phyloP scores from a whole-genome alignment of 2,888 invertebrate species.

The Smittia aterrima region DNA sequence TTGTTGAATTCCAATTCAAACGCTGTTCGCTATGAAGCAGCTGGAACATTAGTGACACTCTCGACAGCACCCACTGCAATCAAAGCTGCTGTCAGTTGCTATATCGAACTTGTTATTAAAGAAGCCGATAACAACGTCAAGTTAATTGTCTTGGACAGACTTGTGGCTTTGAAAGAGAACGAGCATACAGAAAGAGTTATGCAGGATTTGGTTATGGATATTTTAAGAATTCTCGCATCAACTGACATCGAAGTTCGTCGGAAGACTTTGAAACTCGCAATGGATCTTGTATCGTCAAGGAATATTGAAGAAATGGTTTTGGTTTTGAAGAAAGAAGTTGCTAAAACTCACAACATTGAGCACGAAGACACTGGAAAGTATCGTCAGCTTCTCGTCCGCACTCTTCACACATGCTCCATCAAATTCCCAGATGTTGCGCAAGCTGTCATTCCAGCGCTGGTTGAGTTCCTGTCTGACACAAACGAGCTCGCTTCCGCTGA shows the following conservation, averaged over 20 bases:
- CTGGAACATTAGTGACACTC: slow-evolving; percentile 94
- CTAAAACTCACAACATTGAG: slow-evolving; percentile 80
- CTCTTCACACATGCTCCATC: slow-evolving; percentile 89
- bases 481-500: slow-evolving; percentile 89
- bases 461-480: slow-evolving; percentile 88
- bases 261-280: slow-evolving; percentile 78
- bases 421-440: slow-evolving; percentile 95
- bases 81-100: slow-evolving; percentile 95
- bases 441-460: slow-evolving; percentile 88
- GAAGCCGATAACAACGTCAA: slow-evolving; percentile 99
- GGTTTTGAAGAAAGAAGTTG: slow-evolving; percentile 88
- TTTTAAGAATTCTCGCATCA: slow-evolving; percentile 85
- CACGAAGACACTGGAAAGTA: slow-evolving; percentile 96
- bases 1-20: slow-evolving; percentile 92
- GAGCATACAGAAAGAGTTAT: slow-evolving; percentile 82
- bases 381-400: slow-evolving; percentile 89
- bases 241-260: slow-evolving; percentile 93
- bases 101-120: slow-evolving; percentile 98
- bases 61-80: slow-evolving; percentile 98
- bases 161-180: slow-evolving; percentile 82
- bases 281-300: slow-evolving; percentile 87
- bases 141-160: slow-evolving; percentile 91
- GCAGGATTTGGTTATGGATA: slow-evolving; percentile 93
- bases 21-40: slow-evolving; percentile 97
- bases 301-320: slow-evolving; percentile 95